Conservation (phyloP, 1,140 invertebrate species). For the Drosophila azteca region DNA sequence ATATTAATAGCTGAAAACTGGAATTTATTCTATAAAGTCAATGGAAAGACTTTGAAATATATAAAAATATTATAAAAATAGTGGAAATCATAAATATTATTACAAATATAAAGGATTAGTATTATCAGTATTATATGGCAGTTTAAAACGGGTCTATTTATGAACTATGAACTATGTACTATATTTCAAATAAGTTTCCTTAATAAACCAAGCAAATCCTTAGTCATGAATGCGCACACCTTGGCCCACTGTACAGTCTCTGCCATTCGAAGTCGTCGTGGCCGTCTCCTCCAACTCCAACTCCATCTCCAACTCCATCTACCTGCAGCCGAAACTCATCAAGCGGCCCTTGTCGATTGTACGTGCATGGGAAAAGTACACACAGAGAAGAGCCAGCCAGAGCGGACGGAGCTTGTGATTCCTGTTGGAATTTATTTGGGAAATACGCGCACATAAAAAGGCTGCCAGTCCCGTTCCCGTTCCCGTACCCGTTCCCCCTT, state of each 20-base stretch:
- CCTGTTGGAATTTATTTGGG: conserved; percentile 82
- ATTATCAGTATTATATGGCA: no score
- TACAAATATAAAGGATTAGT: no score
- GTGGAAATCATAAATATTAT: no score
- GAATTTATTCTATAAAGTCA: no score
- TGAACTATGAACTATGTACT: no score
- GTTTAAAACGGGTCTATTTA: no score
- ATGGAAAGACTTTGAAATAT: no score
- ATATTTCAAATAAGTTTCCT: no score
- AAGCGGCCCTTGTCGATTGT: conserved; percentile 81
- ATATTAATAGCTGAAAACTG: no score
- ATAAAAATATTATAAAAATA: no score
- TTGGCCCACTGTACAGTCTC: conserved; percentile 41
- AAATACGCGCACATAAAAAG: conserved; percentile 74
- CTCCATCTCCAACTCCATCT: conserved; percentile 66
- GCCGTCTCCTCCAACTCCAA: conserved; percentile 35
- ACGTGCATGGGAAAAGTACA: conserved; percentile 82
- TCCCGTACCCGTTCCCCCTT: conserved; percentile 9
- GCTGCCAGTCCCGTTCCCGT: conserved; percentile 14
- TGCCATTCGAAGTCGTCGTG: conserved; percentile 16
- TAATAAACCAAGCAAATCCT: no score
- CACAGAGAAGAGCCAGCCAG: conserved; percentile 46
- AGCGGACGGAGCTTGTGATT: conserved; percentile 65
- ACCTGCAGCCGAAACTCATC: conserved; percentile 81
- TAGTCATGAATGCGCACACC: not conserved